Conservation (phyloP, 2,113 vertebrate species). For the Parus major region DNA sequence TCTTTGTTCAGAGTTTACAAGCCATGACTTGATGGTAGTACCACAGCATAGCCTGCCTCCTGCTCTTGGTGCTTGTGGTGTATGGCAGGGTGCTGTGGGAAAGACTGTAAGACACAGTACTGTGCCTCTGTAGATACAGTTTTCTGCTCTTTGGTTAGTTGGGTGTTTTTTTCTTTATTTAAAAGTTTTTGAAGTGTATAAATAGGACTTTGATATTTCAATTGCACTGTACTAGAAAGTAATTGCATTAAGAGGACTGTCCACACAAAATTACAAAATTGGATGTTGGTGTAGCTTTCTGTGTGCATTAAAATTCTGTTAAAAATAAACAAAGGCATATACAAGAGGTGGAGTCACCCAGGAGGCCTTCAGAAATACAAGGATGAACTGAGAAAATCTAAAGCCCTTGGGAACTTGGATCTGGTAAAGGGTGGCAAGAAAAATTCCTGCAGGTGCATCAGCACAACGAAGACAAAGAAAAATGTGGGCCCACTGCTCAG, state of each 20-base stretch:
- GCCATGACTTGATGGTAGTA: constrained; percentile 42
- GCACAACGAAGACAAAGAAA: background rate
- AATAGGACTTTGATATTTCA: background rate
- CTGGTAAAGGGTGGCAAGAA: background rate
- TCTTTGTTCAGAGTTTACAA: constrained; percentile 67
- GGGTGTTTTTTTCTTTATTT: background rate
- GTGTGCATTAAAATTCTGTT: background rate
- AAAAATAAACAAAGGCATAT: background rate
- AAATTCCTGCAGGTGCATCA: background rate
- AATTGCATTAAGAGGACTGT: background rate
- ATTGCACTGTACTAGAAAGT: background rate
- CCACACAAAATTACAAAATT: background rate
- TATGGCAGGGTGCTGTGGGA: background rate
- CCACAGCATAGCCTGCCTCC: background rate
- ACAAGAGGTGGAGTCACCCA: background rate
- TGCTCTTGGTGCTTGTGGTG: background rate
- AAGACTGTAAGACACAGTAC: background rate
- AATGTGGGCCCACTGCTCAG: background rate
- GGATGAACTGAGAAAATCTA: background rate
- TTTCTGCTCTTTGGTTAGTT: background rate
- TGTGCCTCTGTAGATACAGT: background rate
- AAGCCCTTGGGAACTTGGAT: background rate
- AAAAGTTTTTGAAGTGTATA: background rate
- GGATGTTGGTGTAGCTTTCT: background rate
- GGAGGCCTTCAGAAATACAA: background rate